These are phyloP conservation scores for Myiotriccus ornatus DNA, from an alignment of 2,797 vertebrate genomes.

Conservation along the genomic window DNA sequence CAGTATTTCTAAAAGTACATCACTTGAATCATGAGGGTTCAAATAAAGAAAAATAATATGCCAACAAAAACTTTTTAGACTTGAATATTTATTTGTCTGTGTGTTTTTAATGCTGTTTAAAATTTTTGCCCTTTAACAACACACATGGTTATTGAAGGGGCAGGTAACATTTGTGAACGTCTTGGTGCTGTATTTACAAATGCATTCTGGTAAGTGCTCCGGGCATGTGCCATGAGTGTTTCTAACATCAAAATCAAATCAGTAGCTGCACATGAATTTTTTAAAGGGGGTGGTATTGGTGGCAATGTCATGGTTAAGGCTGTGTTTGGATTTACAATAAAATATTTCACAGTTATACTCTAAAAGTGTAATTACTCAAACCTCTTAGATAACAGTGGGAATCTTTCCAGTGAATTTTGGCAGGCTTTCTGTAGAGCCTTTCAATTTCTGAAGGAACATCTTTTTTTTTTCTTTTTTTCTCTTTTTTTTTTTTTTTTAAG, in stretches of 20 bases:
- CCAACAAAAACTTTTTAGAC: not conserved
- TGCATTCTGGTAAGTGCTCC: not conserved
- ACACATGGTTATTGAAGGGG: not conserved
- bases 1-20: not conserved
- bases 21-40: not conserved
- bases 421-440: not conserved
- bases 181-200: not conserved
- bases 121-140: not conserved
- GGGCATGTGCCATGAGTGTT: not conserved
- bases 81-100: not conserved
- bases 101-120: not conserved
- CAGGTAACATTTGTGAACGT: not conserved
- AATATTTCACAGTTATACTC: not conserved
- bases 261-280: not conserved
- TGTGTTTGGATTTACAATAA: not conserved
- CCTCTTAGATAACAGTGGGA: not conserved
- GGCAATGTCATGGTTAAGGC: not conserved
- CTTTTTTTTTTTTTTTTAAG: not conserved
- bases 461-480: not conserved
- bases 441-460: not conserved
- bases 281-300: not conserved
- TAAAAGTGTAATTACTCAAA: conserved; percentile 10
- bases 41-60: not conserved
- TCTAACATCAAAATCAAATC: not conserved
- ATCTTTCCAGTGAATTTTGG: not conserved